Evolutionary conservation across 1,140 invertebrate genomes (phyloP), one percentile per base, ranked within the genome.

Genomic region (Drosophila ananassae): DNA sequence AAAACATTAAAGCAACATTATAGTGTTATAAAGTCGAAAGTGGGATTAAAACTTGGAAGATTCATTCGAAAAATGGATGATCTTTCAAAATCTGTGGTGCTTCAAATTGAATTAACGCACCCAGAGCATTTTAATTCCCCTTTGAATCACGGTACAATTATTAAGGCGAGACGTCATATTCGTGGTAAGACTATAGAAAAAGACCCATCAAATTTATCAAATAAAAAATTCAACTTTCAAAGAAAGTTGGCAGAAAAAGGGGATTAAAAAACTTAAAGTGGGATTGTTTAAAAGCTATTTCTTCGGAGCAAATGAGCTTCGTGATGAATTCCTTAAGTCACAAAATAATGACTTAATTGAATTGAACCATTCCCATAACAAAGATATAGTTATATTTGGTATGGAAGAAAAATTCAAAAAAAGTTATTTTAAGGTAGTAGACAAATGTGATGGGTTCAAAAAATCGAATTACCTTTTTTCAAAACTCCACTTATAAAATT

Each of bases 21-120:
- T 9, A 56, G 37, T 17, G 54, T 56, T 10, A 2, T 44, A 10
- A 44, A 56, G 13, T 41, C 12, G 1, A 56, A 56, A 37, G 21
- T 12, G n/a, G 9, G 22, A 13, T 12, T 39, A 1, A 60, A 51
- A 3, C 9, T 60, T 9, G 57, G 22, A 51, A 51, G 47, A 51
- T 52, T 56, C 1, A 56, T 47, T 25, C 30, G 30, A 7, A 34
- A 63, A 47, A 25, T 57, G n/a, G 24, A 60, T 24, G 24, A 60
- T 5, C 25, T 60, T 24, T 60, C 47, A 10, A 60, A 37, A 0
- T 57, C 24, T 12, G 22, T 22, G 10, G 61, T 34, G n/a, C 30
- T 41, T 8, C 30, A 48, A 56, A 3, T 54, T 32, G 25, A 62
- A 22, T 37, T 46, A 17, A 22, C 21, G 1, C n/a, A 28, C 17